Percentiles rank a stretch among this genome's conserved stretches.
Conservation (phyloP, 2,113 vertebrate genomes). For the Argyrosomus japonicus region DNA sequence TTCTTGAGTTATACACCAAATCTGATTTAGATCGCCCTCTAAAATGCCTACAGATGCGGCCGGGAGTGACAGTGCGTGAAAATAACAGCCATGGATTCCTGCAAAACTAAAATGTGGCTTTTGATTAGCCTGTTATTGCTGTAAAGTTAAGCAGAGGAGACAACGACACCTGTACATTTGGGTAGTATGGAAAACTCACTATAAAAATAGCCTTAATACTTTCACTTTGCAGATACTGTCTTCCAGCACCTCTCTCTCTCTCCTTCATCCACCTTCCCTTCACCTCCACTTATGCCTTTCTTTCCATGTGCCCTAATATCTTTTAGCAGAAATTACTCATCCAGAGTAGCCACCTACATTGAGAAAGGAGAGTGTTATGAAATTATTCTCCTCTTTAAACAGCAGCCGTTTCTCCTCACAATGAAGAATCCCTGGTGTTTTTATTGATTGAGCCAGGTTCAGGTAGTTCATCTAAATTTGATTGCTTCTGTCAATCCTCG, state of each 20-base stretch:
- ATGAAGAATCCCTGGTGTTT: conserved; percentile 29
- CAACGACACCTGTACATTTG: background rate
- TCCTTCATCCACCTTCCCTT: conserved; percentile 31
- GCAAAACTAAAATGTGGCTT: background rate
- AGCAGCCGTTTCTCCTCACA: conserved; percentile 31
- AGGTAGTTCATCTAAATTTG: conserved; percentile 34
- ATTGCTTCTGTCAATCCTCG: conserved; percentile 45
- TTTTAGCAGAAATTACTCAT: conserved; percentile 55
- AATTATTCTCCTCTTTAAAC: conserved; percentile 43
- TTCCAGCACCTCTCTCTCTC: background rate
- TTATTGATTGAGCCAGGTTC: conserved; percentile 38
- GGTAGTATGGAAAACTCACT: background rate
- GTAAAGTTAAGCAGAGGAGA: background rate
- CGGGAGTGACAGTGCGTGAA: background rate
- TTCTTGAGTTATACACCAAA: background rate
- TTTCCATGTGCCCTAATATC: conserved; percentile 19
- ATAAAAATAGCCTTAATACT: conserved; percentile 25
- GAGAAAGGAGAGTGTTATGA: conserved; percentile 33
- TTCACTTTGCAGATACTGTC: conserved; percentile 3
- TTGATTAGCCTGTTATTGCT: conserved; percentile 5
- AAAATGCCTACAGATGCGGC: background rate
- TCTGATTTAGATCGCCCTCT: background rate
- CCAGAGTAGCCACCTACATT: conserved; percentile 40
- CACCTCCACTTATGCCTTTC: conserved; percentile 45
- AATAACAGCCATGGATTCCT: background rate